These are phyloP conservation scores for Scaptomyza tumidula DNA, from an alignment of 2,888 invertebrate genomes.

Conservation along the genomic window DNA sequence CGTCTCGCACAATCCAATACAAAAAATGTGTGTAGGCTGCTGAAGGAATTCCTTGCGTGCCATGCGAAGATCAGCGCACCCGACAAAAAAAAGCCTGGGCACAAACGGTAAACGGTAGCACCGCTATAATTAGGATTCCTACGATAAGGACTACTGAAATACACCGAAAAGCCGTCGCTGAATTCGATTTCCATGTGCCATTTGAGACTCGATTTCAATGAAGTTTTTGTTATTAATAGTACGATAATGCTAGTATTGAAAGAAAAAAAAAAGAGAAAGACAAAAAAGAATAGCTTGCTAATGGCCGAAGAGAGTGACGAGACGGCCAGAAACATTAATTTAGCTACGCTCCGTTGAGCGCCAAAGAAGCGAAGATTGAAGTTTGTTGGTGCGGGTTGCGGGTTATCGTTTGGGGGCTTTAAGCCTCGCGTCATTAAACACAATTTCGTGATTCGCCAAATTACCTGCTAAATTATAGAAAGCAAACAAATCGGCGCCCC, in stretches of 20 bases:
- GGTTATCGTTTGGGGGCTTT: conserved; percentile 9
- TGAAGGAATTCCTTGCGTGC: conserved; percentile 71
- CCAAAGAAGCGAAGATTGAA: conserved; percentile 31
- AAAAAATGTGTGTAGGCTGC: conserved; percentile 23
- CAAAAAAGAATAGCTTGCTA: conserved; percentile 31
- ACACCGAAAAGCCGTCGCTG: conserved; percentile 34
- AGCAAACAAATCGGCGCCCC: conserved; percentile 69
- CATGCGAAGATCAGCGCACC: conserved; percentile 38
- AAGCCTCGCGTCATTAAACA: conserved; percentile 71
- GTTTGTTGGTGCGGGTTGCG: conserved; percentile 18
- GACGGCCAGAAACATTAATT: conserved; percentile 68
- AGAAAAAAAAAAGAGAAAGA: conserved; percentile 9
- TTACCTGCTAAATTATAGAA: conserved; percentile 79
- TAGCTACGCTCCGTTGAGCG: conserved; percentile 72
- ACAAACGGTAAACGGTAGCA: conserved; percentile 73
- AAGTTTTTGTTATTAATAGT: conserved; percentile 47
- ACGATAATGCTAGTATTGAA: conserved; percentile 21
- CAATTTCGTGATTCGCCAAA: conserved; percentile 80
- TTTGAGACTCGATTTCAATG: conserved; percentile 47
- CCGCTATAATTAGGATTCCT: conserved; percentile 61
- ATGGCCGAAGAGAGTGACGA: conserved; percentile 44
- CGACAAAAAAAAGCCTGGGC: neutral
- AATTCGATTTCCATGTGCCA: conserved; percentile 46
- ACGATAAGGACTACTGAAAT: conserved; percentile 12
- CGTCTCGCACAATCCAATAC: conserved; percentile 1